These are phyloP conservation scores for Ostrea denselamellosa DNA, from an alignment of 1,140 invertebrate species.

Conservation along the genomic window DNA sequence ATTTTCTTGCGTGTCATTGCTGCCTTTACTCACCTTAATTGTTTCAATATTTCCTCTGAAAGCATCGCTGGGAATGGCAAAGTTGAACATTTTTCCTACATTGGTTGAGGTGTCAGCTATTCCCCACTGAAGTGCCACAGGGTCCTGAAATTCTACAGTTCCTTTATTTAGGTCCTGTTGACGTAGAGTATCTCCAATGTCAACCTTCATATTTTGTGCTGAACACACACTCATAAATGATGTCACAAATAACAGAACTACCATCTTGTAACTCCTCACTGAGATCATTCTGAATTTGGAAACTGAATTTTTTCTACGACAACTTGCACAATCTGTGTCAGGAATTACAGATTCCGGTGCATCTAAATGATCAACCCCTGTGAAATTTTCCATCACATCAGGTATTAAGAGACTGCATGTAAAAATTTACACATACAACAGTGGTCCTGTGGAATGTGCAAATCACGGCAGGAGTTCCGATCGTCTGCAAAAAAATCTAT, in stretches of 20 bases:
- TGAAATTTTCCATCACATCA: not conserved
- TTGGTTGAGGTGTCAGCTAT: slow-evolving; percentile 68
- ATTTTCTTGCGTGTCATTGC: not conserved
- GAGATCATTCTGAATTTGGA: not conserved
- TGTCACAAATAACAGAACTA: slow-evolving; percentile 1
- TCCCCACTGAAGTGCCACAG: slow-evolving; percentile 67
- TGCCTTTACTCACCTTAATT: slow-evolving; percentile 62
- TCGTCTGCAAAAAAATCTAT: not conserved
- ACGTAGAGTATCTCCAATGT: not conserved
- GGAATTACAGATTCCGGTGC: not conserved
- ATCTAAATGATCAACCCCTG: not conserved
- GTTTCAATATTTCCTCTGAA: slow-evolving; percentile 65
- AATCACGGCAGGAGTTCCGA: not conserved
- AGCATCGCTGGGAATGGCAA: slow-evolving; percentile 69
- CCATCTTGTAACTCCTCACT: not conserved
- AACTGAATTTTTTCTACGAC: not conserved
- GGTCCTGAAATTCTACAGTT: slow-evolving; percentile 23
- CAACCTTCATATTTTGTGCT: slow-evolving; percentile 14
- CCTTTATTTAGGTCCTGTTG: not conserved
- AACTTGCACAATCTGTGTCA: not conserved
- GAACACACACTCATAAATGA: not conserved
- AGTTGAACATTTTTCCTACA: slow-evolving; percentile 67
- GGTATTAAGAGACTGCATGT: not conserved
- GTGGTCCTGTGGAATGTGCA: slow-evolving; percentile 5
- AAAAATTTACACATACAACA: not conserved